Base-by-base conservation (phyloP, 2,797 vertebrate species). In the Ctenopoma multispine region DNA sequence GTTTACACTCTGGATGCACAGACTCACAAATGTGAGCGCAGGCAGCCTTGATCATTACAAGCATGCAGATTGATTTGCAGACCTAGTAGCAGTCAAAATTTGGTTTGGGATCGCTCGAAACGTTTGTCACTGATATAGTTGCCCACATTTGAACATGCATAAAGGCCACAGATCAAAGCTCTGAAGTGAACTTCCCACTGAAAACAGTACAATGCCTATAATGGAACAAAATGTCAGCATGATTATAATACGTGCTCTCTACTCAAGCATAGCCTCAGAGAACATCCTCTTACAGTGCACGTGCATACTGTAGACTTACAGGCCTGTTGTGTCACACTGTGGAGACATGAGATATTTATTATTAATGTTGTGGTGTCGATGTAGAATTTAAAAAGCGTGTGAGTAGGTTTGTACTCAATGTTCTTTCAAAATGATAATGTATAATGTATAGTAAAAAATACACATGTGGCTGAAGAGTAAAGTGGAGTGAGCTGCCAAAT, bases 281-380 rank as follows among this genome's bases (percentile, higher is more conserved):
- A 46, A 56, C 21, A 51, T 29, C 18, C 53, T 48, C 23, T 40
- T 8, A 41, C 31, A 2, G 34, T 1, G n/a, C 31, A 3, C 1
- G 4, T 9, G 48, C 38, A 10, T 29, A 23, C 15, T 5, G 20
- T 1, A 13, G 40, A 13, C 47, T 41, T 20, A 23, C 3, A 66
- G 24, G 31, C 58, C 34, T 20, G 20, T 18, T 66, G 53, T 60
- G 72, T 64, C 53, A 20, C 63, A 47, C 4, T 3, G 23, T 7
- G 9, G 20, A 55, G 53, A 66, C 24, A 23, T 4, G 44, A 40
- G 6, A 6, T 17, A 74, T 90, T 49, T 12, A 78, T 88, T 72
- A 85, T 90, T 86, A 20, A 87, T 78, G 60, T 1, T n/a, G 64
- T 7, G 34, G 55, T 69, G 73, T 78, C 38, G 5, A 5, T 18